Base-by-base conservation (phyloP, 2,113 vertebrate genomes). In the Xiphophorus maculatus region DNA sequence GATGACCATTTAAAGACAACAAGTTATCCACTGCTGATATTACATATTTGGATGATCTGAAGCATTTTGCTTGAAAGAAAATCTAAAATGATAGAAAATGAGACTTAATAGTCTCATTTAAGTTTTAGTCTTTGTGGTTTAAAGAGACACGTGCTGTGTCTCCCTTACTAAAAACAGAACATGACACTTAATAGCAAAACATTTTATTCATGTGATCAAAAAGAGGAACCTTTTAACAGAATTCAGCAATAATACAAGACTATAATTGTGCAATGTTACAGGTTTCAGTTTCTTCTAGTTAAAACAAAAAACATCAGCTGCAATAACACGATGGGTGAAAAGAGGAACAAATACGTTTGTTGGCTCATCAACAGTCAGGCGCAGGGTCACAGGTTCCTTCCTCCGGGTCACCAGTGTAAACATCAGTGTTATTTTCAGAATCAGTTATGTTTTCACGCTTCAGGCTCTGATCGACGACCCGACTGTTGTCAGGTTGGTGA, bases 261-360 rank as follows among this genome's bases (percentile, higher is more conserved):
- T 51, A 10, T 30, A 48, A 51, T 5, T 48, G 27, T 6, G 10
- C 13, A 9, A 73, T 14, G 48, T 35, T 33, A 4, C 30, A 35
- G 60, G 19, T 40, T 69, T 71, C 44, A 48, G 44, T 22, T 40
- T 28, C 32, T 29, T 73, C 82, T 6, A 69, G 70, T 48, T 44
- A 10, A 28, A 37, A 35, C 4, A 35, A 35, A 61, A 63, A 12
- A 30, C 51, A 79, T 48, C 48, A 48, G 75, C 54, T 79, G 44
- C 73, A 65, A 63, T 0, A 69, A 48, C 6, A 33, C 60, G 32
- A 62, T 27, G 17, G 76, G 88, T 76, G 83, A 88, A 78, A 80
- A 77, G 32, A 4, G 62, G 83, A 84, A 84, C 75, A 87, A 86
- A 86, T 87, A 79, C 64, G 80, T 58, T 63, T 65, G 30, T 17